phyloP scores from a whole-genome alignment of 2,797 vertebrate genomes.

The Glossophaga mutica region DNA sequence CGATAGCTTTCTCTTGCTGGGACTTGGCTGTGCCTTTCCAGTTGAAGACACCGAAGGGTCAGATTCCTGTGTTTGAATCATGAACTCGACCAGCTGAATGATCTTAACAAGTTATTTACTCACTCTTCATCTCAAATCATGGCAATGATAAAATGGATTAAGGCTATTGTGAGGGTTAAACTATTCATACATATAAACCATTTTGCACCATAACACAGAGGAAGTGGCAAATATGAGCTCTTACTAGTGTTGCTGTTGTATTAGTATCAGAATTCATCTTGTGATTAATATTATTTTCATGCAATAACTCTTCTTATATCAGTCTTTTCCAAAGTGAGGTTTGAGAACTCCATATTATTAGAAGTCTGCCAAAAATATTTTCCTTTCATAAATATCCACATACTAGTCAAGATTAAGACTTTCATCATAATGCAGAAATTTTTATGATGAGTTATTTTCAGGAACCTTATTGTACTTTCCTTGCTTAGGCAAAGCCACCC shows the following conservation, averaged over 20 bases:
- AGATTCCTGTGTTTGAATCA: background rate
- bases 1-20: background rate
- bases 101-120: background rate
- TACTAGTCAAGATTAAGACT: background rate
- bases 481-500: background rate
- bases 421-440: background rate
- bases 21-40: background rate
- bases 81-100: background rate
- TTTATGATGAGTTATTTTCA: background rate
- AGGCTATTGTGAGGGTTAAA: background rate
- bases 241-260: background rate
- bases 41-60: background rate
- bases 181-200: background rate
- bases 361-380: background rate
- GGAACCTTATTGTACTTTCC: background rate
- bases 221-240: background rate
- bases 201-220: background rate
- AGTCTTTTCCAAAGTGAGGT: background rate
- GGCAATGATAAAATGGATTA: background rate
- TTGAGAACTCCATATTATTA: background rate
- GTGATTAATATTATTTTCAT: background rate
- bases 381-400: background rate
- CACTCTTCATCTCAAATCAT: background rate
- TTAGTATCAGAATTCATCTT: background rate
- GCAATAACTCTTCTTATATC: background rate